phyloP scores from a whole-genome alignment of 2,113 vertebrate species.

The Haemorhous mexicanus region DNA sequence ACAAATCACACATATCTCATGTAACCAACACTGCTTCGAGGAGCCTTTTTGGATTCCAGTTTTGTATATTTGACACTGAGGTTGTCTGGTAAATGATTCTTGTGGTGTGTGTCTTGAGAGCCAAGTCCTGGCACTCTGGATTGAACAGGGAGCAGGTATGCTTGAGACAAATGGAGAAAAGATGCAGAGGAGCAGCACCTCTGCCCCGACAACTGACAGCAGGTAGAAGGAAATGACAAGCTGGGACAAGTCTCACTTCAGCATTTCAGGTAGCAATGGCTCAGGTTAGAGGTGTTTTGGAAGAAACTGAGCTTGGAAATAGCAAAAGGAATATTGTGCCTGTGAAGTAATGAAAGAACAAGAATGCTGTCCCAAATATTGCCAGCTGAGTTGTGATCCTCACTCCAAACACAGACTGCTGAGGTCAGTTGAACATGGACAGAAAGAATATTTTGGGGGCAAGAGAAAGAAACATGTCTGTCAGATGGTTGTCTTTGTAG shows the following conservation, averaged over 20 bases:
- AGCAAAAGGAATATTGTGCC: not conserved
- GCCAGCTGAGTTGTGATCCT: not conserved
- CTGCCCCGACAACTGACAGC: not conserved
- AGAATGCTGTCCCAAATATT: not conserved
- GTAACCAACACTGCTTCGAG: not conserved
- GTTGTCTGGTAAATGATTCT: not conserved
- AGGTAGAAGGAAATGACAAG: not conserved
- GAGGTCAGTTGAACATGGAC: not conserved
- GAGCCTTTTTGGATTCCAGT: not conserved
- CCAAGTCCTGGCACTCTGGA: not conserved
- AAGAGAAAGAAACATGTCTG: not conserved
- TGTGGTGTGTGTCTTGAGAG: not conserved
- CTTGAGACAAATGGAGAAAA: not conserved
- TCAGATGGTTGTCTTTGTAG: not conserved
- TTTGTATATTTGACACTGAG: not conserved
- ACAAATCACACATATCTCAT: not conserved
- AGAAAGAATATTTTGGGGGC: not conserved
- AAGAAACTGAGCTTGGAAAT: not conserved
- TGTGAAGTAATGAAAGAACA: not conserved
- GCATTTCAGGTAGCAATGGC: not conserved
- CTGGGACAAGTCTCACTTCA: not conserved
- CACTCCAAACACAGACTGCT: not conserved
- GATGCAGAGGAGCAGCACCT: not conserved
- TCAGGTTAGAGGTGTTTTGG: not conserved
- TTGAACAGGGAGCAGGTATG: not conserved